Evolutionary conservation across 2,113 vertebrate genomes (phyloP).

Genomic region (Oriolus oriolus): DNA sequence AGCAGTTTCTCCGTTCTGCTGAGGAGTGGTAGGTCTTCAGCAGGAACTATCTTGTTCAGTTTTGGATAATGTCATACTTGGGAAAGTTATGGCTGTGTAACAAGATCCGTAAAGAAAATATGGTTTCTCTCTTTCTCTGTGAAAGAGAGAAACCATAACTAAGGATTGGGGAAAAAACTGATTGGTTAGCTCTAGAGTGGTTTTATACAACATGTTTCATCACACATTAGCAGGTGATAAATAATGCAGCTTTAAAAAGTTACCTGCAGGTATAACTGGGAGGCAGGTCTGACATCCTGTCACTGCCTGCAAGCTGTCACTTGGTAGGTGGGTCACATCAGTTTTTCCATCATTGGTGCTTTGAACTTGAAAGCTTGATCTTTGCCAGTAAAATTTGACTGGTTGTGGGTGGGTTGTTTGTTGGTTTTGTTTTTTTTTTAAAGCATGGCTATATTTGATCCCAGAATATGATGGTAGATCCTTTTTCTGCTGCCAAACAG

Average conservation of each 20-base stretch:
- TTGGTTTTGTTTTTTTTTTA: not conserved
- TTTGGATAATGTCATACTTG: not conserved
- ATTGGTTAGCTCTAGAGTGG: not conserved
- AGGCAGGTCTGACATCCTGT: not conserved
- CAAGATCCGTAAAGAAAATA: not conserved
- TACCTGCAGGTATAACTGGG: not conserved
- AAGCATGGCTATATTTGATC: not conserved
- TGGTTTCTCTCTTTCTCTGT: too few species aligned
- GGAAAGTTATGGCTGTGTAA: not conserved
- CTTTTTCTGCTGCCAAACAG: not conserved
- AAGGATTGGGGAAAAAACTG: fast-evolving
- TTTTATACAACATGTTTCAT: not conserved
- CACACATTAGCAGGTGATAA: not conserved
- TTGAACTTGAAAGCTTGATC: not conserved
- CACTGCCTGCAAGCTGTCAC: not conserved
- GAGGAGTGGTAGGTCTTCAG: not conserved
- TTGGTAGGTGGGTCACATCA: not conserved
- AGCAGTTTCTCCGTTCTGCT: not conserved
- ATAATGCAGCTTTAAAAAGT: not conserved
- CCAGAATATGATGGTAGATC: not conserved
- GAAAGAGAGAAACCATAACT: not conserved
- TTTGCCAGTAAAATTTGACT: not conserved
- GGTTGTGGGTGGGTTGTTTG: not conserved
- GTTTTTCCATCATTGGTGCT: not conserved
- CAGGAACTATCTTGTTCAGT: fast-evolving